Evolutionary conservation across 1,140 invertebrate genomes (phyloP), one percentile per base, ranked within the genome.

Genomic region (Drosophila arizonae): DNA sequence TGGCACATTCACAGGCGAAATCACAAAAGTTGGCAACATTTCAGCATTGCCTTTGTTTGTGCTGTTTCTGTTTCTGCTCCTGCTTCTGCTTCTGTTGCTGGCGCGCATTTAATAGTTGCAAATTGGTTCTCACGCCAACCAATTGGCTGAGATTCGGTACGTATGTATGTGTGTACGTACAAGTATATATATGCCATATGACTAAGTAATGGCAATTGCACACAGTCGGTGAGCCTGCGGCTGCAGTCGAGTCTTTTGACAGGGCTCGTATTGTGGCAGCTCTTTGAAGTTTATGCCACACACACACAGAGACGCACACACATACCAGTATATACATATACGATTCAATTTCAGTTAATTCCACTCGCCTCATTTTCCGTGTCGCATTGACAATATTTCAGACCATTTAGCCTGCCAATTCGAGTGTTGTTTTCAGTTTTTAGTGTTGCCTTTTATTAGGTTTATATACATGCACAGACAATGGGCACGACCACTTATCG

Each of bases 51-150:
- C 69, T 62, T 60, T 61, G 70, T 39, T 70, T 66, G 57, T 62
- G 70, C 76, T 26, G 36, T 39, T 82, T 75, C 62, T 33, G 33
- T 10, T 33, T 5, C 33, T 81, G 82, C 21, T 24, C 3, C 76
- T n/a, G 36, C 4, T 82, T 75, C 52, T 81, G 71, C 81, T 81
- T 81, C 62, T 33, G 33, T 33, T 33, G 33, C 33, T 87, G 82
- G 82, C 60, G 62, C 76, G 64, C 81, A 80, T 86, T 86, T 87
- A 87, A 82, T 81, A 87, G 81, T 87, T 79, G 72, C 79, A 86
- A 86, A 86, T 86, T 86, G 81, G 76, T 86, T 87, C 75, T 72
- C 82, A 85, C 81, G 69, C 79, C 65, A 78, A 67, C 70, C 67
- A 86, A 75, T 81, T 69, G 75, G 51, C 86, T 15, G 26, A 33